Base-by-base conservation (phyloP, 2,113 vertebrate genomes). In the Amblyopsis rosae region DNA sequence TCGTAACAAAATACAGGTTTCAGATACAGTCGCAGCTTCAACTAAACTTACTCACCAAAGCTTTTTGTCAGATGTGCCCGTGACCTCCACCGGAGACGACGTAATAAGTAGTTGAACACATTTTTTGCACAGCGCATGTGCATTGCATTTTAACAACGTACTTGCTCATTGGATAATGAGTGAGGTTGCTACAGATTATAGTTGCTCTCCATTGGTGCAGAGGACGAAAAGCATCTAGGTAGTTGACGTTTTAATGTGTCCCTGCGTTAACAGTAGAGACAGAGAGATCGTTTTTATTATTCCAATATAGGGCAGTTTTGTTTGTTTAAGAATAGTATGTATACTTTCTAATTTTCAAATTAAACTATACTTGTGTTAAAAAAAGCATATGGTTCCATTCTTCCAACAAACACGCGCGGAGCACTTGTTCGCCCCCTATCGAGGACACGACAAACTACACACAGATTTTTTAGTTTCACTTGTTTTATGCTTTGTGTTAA, bases 61-160 rank as follows among this genome's bases (percentile, higher is more conserved):
- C 67, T 75, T 53, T 26, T n/a, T n/a, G 48, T 65, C 82, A 41
- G 69, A 62, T 62, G 46, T 69, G 59, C 58, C 74, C 76, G 11
- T 93, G 92, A 93, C 92, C 92, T 93, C 91, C 91, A 93, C 86
- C 77, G 46, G 74, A 83, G 83, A 82, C 77, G 65, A 78, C 81
- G 80, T 62, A 72, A 1, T 41, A 70, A 59, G 49, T 72, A 69
- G 26, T 26, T 26, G 67, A 65, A 76, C 89, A 64, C 88, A 81
- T 90, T 2, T 19, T 55, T 45, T 3, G 0, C 1, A 72, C n/a
- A 3, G 83, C 75, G 90, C 91, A 11, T 91, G 92, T 84, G 91
- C 82, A 16, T 0, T 6, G 5, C 6, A 15, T 13, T 33, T 45
- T 26, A 78, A 71, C 60, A 85, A 80, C 33, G 54, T 6, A 0